Conservation (phyloP, 2,888 invertebrate genomes). For the Philereme transversata region DNA sequence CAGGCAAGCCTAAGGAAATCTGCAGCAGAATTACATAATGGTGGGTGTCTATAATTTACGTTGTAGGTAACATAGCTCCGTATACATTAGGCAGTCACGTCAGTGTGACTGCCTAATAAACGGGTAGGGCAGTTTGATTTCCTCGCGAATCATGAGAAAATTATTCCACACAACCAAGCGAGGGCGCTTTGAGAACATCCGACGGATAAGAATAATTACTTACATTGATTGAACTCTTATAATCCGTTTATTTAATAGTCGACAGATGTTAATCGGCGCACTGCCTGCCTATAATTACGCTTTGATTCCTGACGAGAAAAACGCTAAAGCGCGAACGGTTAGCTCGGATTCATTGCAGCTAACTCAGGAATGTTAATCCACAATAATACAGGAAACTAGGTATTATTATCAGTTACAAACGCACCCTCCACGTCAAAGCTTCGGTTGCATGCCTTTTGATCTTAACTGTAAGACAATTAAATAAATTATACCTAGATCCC, state of each 20-base stretch:
- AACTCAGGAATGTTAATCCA: conserved; percentile 39
- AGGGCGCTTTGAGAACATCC: conserved; percentile 77
- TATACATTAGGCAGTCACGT: conserved; percentile 69
- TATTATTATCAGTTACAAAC: conserved; percentile 33
- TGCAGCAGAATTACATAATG: conserved; percentile 41
- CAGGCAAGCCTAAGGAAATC: conserved; percentile 37
- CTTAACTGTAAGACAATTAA: background rate
- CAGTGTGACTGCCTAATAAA: conserved; percentile 79
- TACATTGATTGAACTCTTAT: conserved; percentile 83
- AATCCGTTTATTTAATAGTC: conserved; percentile 81
- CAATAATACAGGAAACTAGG: conserved; percentile 35
- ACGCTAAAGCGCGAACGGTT: conserved; percentile 59
- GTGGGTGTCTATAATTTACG: conserved; percentile 53
- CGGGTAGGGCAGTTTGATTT: conserved; percentile 77
- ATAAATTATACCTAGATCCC: conserved; percentile 8
- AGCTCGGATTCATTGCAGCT: conserved; percentile 55
- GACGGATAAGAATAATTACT: conserved; percentile 84
- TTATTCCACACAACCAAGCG: conserved; percentile 68
- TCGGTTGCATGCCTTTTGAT: conserved; percentile 10
- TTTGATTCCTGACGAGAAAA: conserved; percentile 79
- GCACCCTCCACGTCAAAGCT: conserved; percentile 22
- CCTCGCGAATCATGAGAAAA: conserved; percentile 81
- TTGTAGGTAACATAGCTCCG: conserved; percentile 58
- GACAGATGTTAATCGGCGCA: conserved; percentile 82
- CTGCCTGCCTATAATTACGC: conserved; percentile 77